phyloP scores from a whole-genome alignment of 2,888 invertebrate genomes.

The Petrolisthes manimaculis region DNA sequence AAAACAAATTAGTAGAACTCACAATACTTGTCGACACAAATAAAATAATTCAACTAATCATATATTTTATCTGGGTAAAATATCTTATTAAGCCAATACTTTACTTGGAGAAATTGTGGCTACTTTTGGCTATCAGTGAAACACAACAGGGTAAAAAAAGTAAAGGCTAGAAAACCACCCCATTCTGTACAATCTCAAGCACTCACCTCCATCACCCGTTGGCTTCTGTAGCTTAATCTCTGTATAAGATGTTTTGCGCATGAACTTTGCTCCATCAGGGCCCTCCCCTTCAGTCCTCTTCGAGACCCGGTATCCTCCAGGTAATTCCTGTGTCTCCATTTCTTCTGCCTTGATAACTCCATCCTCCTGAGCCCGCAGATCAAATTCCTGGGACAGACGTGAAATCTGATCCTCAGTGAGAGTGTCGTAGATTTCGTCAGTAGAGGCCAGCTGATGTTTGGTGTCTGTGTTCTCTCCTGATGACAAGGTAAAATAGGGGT shows the following conservation, averaged over 20 bases:
- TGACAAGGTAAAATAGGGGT: no score
- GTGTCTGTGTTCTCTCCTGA: neutral
- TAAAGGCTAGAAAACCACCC: neutral
- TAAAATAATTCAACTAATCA: no score
- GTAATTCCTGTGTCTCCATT: slow-evolving; percentile 37
- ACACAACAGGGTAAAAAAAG: neutral
- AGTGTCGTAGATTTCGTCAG: slow-evolving; percentile 54
- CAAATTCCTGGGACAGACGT: slow-evolving; percentile 58
- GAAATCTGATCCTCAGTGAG: slow-evolving; percentile 61
- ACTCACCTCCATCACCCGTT: slow-evolving; percentile 42
- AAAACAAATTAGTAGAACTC: no score
- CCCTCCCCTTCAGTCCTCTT: slow-evolving; percentile 20
- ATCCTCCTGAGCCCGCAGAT: slow-evolving; percentile 54
- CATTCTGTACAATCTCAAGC: neutral
- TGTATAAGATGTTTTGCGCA: slow-evolving; percentile 63
- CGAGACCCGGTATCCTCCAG: slow-evolving; percentile 34
- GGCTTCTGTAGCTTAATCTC: slow-evolving; percentile 63
- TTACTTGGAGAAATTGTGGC: no score
- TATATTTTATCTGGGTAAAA: no score
- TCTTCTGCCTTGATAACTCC: slow-evolving; percentile 51
- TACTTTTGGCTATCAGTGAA: no score
- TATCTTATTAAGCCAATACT: no score
- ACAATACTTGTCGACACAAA: no score
- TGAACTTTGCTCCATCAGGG: slow-evolving; percentile 41
- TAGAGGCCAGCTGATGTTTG: slow-evolving; percentile 2